Conservation (phyloP, 1,140 invertebrate genomes). For the Tetragnatha versicolor region DNA sequence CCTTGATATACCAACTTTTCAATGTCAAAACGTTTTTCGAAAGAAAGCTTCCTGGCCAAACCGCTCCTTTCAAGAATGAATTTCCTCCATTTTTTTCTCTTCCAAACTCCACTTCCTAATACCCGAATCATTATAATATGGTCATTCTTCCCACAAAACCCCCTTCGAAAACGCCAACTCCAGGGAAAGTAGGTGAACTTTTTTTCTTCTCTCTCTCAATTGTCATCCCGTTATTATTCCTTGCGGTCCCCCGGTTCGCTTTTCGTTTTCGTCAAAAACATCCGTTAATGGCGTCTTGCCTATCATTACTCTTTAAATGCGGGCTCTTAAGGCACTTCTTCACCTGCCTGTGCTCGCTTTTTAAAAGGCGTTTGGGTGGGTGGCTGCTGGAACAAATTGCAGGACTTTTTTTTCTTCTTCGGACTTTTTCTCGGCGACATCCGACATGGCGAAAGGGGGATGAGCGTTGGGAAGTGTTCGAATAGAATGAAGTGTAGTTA, state of each 20-base stretch:
- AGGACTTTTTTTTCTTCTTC: constrained; percentile 2
- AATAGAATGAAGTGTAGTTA: neutral
- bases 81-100: too few relatives aligned
- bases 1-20: too few relatives aligned
- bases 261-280: constrained; percentile 18
- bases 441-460: constrained; percentile 31
- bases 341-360: constrained; percentile 15
- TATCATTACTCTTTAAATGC: constrained; percentile 37
- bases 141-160: neutral
- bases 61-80: too few relatives aligned
- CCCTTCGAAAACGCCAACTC: neutral
- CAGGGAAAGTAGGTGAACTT: constrained; percentile 6
- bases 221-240: constrained; percentile 8
- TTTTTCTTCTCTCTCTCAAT: neutral
- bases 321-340: constrained; percentile 15
- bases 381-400: constrained; percentile 45
- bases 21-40: too few relatives aligned
- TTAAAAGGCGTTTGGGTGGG: constrained; percentile 10
- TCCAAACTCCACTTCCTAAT: too few relatives aligned
- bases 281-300: constrained; percentile 19
- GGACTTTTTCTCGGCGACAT: constrained; percentile 13
- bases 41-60: too few relatives aligned
- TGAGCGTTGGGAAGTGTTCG: neutral
- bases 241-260: neutral
- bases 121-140: too few relatives aligned